These are phyloP conservation scores for Drosophila nikananu DNA, from an alignment of 1,140 invertebrate species.

Conservation along the genomic window DNA sequence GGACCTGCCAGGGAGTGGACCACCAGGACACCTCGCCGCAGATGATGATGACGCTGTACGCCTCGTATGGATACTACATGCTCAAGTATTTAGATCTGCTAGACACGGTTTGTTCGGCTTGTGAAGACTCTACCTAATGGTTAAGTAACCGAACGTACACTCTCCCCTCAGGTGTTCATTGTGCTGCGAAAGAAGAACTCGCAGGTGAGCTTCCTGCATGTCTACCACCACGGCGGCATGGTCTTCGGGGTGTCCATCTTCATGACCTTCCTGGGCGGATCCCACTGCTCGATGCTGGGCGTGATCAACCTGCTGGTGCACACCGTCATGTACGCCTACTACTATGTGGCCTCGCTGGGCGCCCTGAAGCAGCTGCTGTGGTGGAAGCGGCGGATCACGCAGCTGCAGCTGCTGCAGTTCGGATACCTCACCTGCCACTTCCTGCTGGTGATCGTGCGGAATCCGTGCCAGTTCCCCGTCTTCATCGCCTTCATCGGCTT, in stretches of 20 bases:
- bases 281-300: slow-evolving; percentile 83
- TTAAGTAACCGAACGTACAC: not conserved
- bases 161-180: slow-evolving; percentile 88
- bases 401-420: slow-evolving; percentile 76
- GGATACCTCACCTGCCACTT: slow-evolving; percentile 89
- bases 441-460: slow-evolving; percentile 63
- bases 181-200: slow-evolving; percentile 92
- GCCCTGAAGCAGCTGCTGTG: slow-evolving; percentile 85
- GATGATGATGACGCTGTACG: slow-evolving; percentile 87
- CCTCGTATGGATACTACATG: slow-evolving; percentile 87
- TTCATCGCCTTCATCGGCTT: slow-evolving; percentile 65
- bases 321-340: slow-evolving; percentile 80
- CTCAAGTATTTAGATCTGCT: slow-evolving; percentile 87
- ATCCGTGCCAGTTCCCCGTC: slow-evolving; percentile 65
- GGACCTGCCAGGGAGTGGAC: slow-evolving; percentile 88
- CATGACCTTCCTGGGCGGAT: slow-evolving; percentile 87
- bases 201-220: slow-evolving; percentile 93
- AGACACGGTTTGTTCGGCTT: slow-evolving; percentile 86
- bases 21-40: slow-evolving; percentile 86
- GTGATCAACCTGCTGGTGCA: slow-evolving; percentile 77
- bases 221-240: slow-evolving; percentile 94
- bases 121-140: not conserved
- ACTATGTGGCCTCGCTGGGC: slow-evolving; percentile 64
- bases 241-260: slow-evolving; percentile 86
- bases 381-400: slow-evolving; percentile 79